Evolutionary conservation across 2,888 invertebrate species (phyloP).

Genomic region (Drosophila borealis): DNA sequence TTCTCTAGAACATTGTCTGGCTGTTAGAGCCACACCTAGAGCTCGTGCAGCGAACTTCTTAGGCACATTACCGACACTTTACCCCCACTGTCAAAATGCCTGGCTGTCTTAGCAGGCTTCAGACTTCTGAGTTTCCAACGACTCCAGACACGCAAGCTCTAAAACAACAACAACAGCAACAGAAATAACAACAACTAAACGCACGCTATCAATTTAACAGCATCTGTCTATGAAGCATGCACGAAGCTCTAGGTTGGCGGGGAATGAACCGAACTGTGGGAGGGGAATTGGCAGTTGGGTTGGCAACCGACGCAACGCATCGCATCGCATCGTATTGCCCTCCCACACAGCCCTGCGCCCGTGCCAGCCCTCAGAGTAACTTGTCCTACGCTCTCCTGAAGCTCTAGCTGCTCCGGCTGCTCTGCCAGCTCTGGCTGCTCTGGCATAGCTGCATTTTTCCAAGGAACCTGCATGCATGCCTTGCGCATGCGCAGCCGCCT

Average conservation of each 20-base stretch:
- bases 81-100: slow-evolving; percentile 21
- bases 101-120: slow-evolving; percentile 5
- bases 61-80: slow-evolving; percentile 43
- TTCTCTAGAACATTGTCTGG: slow-evolving; percentile 51
- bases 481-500: slow-evolving; percentile 42
- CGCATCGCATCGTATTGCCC: slow-evolving; percentile 29
- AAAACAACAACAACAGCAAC: slow-evolving; percentile 29
- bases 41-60: slow-evolving; percentile 35
- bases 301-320: slow-evolving; percentile 18
- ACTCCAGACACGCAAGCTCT: slow-evolving; percentile 60
- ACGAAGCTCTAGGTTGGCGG: slow-evolving; percentile 18
- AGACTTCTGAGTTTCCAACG: slow-evolving; percentile 28
- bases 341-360: slow-evolving; percentile 64
- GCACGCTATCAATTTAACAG: slow-evolving; percentile 83
- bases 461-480: slow-evolving; percentile 71
- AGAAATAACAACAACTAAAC: slow-evolving; percentile 36
- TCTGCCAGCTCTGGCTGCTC: slow-evolving; percentile 12
- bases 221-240: slow-evolving; percentile 82
- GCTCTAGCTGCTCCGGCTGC: slow-evolving; percentile 9
- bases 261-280: slow-evolving; percentile 1
- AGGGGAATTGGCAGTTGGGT: slow-evolving; percentile 23
- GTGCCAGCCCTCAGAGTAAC: slow-evolving; percentile 24
- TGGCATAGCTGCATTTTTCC: slow-evolving; percentile 67
- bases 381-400: slow-evolving; percentile 41
- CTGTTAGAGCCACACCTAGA: slow-evolving; percentile 40